Percentiles rank a stretch among this genome's conserved stretches.
These are phyloP conservation scores for Rutpela maculata DNA, from an alignment of 2,888 invertebrate species.

Conservation along the genomic window DNA sequence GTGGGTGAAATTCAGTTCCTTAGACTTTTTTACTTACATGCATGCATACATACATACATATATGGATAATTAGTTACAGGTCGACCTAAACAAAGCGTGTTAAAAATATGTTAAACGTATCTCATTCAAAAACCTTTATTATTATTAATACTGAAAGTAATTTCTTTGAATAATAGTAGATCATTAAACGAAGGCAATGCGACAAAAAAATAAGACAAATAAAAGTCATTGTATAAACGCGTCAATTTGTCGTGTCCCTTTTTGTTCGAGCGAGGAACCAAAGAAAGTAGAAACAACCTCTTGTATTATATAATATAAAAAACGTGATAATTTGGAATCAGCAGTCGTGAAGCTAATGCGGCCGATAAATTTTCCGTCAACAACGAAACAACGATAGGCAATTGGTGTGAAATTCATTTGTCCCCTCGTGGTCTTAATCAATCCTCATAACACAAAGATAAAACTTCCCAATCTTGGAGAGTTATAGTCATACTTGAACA, in stretches of 20 bases:
- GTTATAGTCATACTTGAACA: slow-evolving; percentile 70
- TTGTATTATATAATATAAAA: slow-evolving; percentile 62
- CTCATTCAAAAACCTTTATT: not conserved
- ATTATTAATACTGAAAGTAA: slow-evolving; percentile 32
- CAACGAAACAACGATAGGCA: slow-evolving; percentile 71
- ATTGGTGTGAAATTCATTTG: slow-evolving; percentile 73
- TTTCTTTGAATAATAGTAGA: slow-evolving; percentile 36
- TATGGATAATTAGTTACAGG: too few relatives aligned
- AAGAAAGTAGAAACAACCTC: slow-evolving; percentile 53
- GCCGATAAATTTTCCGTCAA: slow-evolving; percentile 69
- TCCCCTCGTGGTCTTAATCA: slow-evolving; percentile 70
- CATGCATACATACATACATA: too few relatives aligned
- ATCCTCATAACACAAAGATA: slow-evolving; percentile 73
- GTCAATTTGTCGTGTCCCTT: slow-evolving; percentile 65
- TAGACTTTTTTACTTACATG: too few relatives aligned
- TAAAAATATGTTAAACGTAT: too few relatives aligned
- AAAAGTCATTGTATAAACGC: slow-evolving; percentile 64
- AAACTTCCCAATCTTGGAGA: slow-evolving; percentile 70
- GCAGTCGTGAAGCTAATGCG: slow-evolving; percentile 65
- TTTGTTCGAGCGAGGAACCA: slow-evolving; percentile 47
- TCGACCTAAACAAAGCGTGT: too few relatives aligned
- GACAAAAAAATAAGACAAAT: slow-evolving; percentile 54
- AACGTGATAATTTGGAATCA: slow-evolving; percentile 69
- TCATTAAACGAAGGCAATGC: slow-evolving; percentile 49
- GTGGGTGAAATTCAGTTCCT: too few relatives aligned